Evolutionary conservation across 1,140 invertebrate genomes (phyloP).

Genomic region (Orius insidiosus): DNA sequence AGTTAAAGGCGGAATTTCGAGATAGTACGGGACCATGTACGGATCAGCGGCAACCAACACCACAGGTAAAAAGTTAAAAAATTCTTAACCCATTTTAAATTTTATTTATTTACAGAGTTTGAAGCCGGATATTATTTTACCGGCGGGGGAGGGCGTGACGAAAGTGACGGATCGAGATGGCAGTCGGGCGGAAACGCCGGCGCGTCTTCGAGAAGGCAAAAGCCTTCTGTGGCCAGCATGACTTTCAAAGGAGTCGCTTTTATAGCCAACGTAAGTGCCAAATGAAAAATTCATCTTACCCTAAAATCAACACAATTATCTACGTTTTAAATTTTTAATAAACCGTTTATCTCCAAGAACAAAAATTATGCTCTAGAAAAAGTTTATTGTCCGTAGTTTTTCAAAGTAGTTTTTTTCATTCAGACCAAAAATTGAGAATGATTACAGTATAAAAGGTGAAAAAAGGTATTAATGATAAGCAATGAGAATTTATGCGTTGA

Average conservation of each 20-base stretch:
- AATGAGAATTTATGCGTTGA: no score
- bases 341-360: no score
- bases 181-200: background rate
- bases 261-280: conserved; percentile 52
- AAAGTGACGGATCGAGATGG: conserved; percentile 19
- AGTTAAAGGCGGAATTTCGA: conserved; percentile 34
- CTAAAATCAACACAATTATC: background rate
- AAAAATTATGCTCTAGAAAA: background rate
- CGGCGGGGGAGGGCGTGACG: conserved; percentile 21
- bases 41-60: conserved; percentile 7
- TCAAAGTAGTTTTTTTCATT: background rate
- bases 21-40: conserved; percentile 1
- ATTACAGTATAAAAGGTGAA: no score
- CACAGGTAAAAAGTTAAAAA: conserved; percentile 11
- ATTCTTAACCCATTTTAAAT: no score
- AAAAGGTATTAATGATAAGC: no score
- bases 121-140: conserved; percentile 28
- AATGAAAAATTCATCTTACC: background rate
- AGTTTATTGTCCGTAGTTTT: background rate
- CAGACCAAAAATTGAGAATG: background rate
- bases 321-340: background rate
- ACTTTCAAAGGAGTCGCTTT: conserved; percentile 45
- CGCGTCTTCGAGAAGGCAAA: conserved; percentile 29
- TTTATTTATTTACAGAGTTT: conserved; percentile 7
- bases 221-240: conserved; percentile 49